A percentile compares a stretch with the other conserved stretches of the same genome.
Evolutionary conservation across 2,797 vertebrate genomes (phyloP).

Genomic region (Staurois parvus): DNA sequence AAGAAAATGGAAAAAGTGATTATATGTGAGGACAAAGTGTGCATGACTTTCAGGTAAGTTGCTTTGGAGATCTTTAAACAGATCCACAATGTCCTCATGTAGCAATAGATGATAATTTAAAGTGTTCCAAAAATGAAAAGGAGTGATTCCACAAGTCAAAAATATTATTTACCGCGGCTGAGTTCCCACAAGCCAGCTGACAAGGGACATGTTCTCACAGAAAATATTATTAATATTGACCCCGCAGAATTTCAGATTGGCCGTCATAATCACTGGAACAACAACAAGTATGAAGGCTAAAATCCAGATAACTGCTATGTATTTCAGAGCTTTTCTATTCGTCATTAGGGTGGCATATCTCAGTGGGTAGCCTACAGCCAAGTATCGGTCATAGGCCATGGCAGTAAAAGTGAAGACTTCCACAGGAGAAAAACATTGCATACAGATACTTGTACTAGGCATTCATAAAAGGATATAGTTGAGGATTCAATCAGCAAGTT

Average conservation of each 20-base stretch:
- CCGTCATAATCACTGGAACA: slow-evolving; percentile 1
- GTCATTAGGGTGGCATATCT: slow-evolving; percentile 34
- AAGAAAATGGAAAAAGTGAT: slow-evolving; percentile 23
- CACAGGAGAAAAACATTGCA: slow-evolving; percentile 5
- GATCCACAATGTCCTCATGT: slow-evolving; percentile 26
- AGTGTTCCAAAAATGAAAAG: not conserved
- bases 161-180: not conserved
- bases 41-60: not conserved
- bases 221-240: slow-evolving; percentile 39
- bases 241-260: slow-evolving; percentile 23
- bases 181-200: slow-evolving; percentile 29
- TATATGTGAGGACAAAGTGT: slow-evolving; percentile 25
- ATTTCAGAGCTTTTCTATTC: slow-evolving; percentile 8
- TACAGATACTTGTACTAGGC: slow-evolving; percentile 11
- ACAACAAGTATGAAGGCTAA: not conserved
- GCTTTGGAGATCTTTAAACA: slow-evolving; percentile 21
- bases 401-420: slow-evolving; percentile 21
- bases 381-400: slow-evolving; percentile 44
- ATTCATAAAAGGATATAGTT: not conserved
- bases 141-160: not conserved
- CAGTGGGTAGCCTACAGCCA: slow-evolving; percentile 29
- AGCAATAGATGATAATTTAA: slow-evolving; percentile 15
- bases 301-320: not conserved
- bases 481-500: slow-evolving; percentile 1
- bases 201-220: slow-evolving; percentile 49